Evolutionary conservation across 1,140 invertebrate species (phyloP), one percentile per base, ranked within the genome.

Genomic region (Bemisia tabaci): DNA sequence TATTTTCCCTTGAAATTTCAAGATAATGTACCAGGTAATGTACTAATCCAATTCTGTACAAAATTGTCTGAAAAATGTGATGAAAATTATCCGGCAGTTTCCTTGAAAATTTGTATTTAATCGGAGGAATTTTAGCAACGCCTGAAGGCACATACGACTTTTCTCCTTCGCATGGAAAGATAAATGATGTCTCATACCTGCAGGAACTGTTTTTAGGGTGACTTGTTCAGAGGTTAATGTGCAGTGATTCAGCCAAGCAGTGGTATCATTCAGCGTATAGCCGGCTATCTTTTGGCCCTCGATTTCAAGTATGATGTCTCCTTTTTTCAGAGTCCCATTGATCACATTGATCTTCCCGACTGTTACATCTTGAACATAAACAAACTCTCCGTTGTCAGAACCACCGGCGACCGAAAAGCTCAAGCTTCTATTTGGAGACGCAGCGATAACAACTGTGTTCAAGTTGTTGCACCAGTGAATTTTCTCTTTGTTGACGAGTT

Each of bases 221-320:
- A 83, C 79, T 33, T 82, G 79, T 68, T 79, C 80, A 25, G 80
- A 79, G 77, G 80, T 82, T 67, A 82, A 76, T 67, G 79, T 80
- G 74, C 83, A 84, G 73, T 84, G 81, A 70, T 83, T 81, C 22
- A 85, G 71, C 78, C 83, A 82, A 25, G 81, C 77, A 26, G 78
- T 76, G 9, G 85, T 79, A 75, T 86, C 85, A 67, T 78, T 72
- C 70, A 81, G 77, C 0, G 85, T 86, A 71, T 83, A 85, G 26
- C 85, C 85, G 64, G 83, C 81, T 67, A 86, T 81, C 76, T 83
- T 82, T 72, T 84, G 82, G 48, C 82, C 83, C 74, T 87, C 82
- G 63, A 86, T 79, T 71, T 86, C 84, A 63, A 86, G 70, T 62
- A 86, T 74, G 62, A 86, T 77, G 73, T 84, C 83, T 2, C 79